A percentile compares a stretch with the other conserved stretches of the same genome.
phyloP scores from a whole-genome alignment of 2,113 vertebrate species.

The Lates calcarifer region DNA sequence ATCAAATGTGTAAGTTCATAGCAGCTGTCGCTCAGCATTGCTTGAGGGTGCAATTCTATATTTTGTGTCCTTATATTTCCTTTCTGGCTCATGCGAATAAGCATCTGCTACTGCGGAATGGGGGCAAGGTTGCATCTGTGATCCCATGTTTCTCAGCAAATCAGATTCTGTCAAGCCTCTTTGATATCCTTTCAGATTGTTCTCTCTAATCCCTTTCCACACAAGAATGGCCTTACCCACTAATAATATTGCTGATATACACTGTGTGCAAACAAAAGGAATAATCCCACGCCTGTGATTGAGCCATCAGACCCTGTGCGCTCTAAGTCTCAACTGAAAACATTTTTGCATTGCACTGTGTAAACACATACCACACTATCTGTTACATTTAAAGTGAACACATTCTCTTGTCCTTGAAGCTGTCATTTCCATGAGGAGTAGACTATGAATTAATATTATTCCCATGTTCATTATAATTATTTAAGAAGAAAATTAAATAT shows the following conservation, averaged over 20 bases:
- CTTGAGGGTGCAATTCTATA: constrained; percentile 8
- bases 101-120: constrained; percentile 54
- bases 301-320: constrained; percentile 33
- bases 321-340: constrained; percentile 5
- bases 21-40: constrained; percentile 24
- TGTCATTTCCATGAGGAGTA: not conserved
- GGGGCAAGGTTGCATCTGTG: constrained; percentile 60
- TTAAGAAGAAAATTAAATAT: not conserved
- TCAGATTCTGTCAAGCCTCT: constrained; percentile 54
- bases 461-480: too few species aligned
- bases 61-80: constrained; percentile 18
- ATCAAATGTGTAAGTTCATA: constrained; percentile 16
- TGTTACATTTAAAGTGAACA: not conserved
- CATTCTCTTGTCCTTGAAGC: not conserved
- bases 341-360: not conserved
- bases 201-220: constrained; percentile 62
- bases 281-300: constrained; percentile 38
- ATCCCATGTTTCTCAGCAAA: constrained; percentile 61
- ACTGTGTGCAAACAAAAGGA: constrained; percentile 67
- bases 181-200: constrained; percentile 65
- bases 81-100: constrained; percentile 49
- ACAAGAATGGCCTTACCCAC: constrained; percentile 30
- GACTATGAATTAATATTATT: not conserved
- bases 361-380: constrained; percentile 4
- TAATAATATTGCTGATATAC: constrained; percentile 47